These are phyloP conservation scores for Megaleporinus macrocephalus DNA, from an alignment of 2,113 vertebrate genomes.

Conservation along the genomic window DNA sequence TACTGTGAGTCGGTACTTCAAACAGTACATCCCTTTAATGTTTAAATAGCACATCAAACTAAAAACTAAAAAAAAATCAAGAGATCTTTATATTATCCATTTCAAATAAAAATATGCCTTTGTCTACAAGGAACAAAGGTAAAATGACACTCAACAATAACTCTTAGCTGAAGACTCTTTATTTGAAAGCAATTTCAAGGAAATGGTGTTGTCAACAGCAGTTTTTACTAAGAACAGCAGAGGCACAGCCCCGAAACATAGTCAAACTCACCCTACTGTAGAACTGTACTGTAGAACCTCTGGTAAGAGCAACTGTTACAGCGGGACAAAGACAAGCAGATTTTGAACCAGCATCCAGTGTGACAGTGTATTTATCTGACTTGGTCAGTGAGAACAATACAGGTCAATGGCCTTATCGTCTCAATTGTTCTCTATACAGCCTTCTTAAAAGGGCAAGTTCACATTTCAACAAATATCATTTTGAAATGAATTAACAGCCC, in stretches of 20 bases:
- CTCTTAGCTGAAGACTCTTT: background rate
- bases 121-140: too few relatives aligned
- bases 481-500: background rate
- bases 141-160: background rate
- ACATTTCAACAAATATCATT: background rate
- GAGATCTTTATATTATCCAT: too few relatives aligned
- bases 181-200: slow-evolving; percentile 5
- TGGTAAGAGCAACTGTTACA: background rate
- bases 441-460: background rate
- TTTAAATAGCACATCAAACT: too few relatives aligned
- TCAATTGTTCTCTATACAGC: slow-evolving; percentile 5
- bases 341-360: background rate
- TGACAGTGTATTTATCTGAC: background rate
- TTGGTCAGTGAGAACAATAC: too few relatives aligned
- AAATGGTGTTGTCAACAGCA: slow-evolving; percentile 13
- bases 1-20: too few relatives aligned
- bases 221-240: background rate
- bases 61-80: too few relatives aligned
- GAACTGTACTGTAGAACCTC: background rate
- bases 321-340: background rate
- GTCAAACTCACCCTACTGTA: background rate
- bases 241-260: background rate
- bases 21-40: too few relatives aligned
- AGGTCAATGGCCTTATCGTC: background rate
- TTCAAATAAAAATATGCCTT: too few relatives aligned